These are phyloP conservation scores for Argyra leucocephala DNA, from an alignment of 2,888 invertebrate species.

Conservation along the genomic window DNA sequence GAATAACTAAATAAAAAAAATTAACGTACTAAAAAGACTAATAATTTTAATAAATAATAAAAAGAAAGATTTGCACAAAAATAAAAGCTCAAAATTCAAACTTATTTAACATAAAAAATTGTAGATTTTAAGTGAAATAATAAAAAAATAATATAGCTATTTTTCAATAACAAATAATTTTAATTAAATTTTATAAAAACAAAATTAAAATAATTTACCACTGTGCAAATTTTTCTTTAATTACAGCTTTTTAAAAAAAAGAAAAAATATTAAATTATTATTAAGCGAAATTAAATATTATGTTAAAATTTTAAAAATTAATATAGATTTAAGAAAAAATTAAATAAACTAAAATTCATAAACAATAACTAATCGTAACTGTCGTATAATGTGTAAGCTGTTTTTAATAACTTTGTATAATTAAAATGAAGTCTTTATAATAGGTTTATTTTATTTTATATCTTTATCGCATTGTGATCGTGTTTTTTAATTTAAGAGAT, in stretches of 20 bases:
- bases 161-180: not conserved
- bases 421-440: not conserved
- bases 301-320: not conserved
- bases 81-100: not conserved
- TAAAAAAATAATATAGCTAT: not conserved
- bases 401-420: not conserved
- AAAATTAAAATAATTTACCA: too few species aligned
- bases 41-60: not conserved
- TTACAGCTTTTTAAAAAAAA: not conserved
- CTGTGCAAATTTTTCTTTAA: not conserved
- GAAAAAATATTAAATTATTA: not conserved
- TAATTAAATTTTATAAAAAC: not conserved
- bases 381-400: not conserved
- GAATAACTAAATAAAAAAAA: not conserved
- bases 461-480: slow-evolving; percentile 6
- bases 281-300: not conserved
- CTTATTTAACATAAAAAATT: not conserved
- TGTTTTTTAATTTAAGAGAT: not conserved
- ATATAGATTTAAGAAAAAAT: not conserved
- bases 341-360: not conserved
- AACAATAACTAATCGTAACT: not conserved
- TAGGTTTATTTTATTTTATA: not conserved
- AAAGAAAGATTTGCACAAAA: not conserved
- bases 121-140: not conserved
- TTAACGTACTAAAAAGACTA: not conserved